A percentile compares a stretch with the other conserved stretches of the same genome.
These are phyloP conservation scores for Temnothorax curvispinosus DNA, from an alignment of 1,140 invertebrate genomes.

Conservation along the genomic window DNA sequence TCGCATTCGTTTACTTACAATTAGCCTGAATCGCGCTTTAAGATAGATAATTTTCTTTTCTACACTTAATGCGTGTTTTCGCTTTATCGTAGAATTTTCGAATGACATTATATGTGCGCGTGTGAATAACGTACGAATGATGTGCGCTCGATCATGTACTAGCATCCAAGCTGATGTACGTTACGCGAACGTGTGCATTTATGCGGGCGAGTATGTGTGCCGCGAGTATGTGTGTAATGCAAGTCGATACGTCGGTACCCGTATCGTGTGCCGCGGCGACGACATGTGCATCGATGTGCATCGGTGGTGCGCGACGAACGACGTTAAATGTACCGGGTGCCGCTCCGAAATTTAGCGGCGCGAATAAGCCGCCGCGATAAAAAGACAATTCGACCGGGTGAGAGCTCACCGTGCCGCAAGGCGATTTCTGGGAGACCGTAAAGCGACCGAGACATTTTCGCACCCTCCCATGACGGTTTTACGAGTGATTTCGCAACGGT, in stretches of 20 bases:
- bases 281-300: slow-evolving; percentile 53
- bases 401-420: slow-evolving; percentile 19
- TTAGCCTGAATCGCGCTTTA: not conserved
- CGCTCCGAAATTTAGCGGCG: slow-evolving; percentile 48
- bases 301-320: slow-evolving; percentile 29
- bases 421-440: slow-evolving; percentile 57
- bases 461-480: slow-evolving; percentile 51
- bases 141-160: slow-evolving; percentile 31
- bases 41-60: not conserved
- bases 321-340: slow-evolving; percentile 53
- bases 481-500: slow-evolving; percentile 69
- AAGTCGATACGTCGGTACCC: slow-evolving; percentile 43
- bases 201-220: not conserved
- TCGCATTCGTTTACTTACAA: not conserved
- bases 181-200: not conserved
- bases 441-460: slow-evolving; percentile 47
- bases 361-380: slow-evolving; percentile 52
- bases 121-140: slow-evolving; percentile 21
- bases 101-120: not conserved
- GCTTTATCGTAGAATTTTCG: not conserved
- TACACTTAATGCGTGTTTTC: not conserved
- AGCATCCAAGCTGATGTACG: not conserved
- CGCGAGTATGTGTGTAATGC: not conserved
- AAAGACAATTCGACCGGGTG: slow-evolving; percentile 55
- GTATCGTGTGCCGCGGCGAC: slow-evolving; percentile 36